A percentile compares a stretch with the other conserved stretches of the same genome.
These are phyloP conservation scores for Chalcis sispes DNA, from an alignment of 2,888 invertebrate genomes.

Conservation along the genomic window DNA sequence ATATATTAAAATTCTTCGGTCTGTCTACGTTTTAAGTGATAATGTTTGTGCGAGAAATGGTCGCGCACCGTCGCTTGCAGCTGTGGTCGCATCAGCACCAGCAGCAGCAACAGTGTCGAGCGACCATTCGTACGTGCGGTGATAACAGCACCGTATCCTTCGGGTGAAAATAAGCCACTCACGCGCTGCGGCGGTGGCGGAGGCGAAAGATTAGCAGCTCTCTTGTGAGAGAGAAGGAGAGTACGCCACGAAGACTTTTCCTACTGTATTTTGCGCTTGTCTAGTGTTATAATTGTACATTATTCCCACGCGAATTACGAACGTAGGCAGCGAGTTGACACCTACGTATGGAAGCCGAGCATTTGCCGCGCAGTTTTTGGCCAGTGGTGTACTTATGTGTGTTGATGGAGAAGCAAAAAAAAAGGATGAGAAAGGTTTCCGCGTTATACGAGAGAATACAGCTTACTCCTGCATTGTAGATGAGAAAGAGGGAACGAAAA, in stretches of 20 bases:
- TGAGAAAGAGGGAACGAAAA: neutral
- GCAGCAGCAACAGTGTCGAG: neutral
- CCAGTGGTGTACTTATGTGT: too few species aligned
- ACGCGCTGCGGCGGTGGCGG: neutral
- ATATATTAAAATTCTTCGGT: neutral
- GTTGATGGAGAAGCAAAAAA: neutral
- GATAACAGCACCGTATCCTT: neutral
- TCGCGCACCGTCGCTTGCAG: slow-evolving; percentile 8
- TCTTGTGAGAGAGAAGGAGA: too few species aligned
- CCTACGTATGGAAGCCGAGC: neutral
- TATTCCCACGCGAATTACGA: neutral
- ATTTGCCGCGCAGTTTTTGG: neutral
- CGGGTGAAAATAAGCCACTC: slow-evolving; percentile 7
- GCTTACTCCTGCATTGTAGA: too few species aligned
- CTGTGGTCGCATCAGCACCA: neutral
- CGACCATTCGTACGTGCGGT: neutral
- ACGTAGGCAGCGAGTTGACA: neutral
- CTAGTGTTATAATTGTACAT: neutral
- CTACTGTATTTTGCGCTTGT: neutral
- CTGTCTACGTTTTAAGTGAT: neutral
- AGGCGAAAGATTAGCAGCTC: too few species aligned
- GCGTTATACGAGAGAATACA: neutral
- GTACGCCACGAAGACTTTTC: slow-evolving; percentile 10
- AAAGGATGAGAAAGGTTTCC: neutral
- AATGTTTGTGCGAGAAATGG: neutral